A percentile compares a stretch with the other conserved stretches of the same genome.
phyloP scores from a whole-genome alignment of 2,888 invertebrate species.

The Parochlus steinenii region DNA sequence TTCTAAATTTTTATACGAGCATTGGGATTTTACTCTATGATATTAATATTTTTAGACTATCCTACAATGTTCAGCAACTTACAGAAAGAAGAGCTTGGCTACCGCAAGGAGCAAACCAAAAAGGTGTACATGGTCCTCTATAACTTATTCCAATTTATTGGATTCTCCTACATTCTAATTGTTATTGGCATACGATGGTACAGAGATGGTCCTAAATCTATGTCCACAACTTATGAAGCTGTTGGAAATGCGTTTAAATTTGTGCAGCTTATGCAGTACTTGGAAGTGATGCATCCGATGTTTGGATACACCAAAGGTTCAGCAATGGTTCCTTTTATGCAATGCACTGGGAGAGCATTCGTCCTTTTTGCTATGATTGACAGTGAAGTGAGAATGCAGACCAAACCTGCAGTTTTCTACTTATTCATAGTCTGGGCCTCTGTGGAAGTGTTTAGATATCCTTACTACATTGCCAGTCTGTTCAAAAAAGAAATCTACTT shows the following conservation, averaged over 20 bases:
- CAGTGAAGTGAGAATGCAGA: constrained; percentile 71
- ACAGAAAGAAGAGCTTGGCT: constrained; percentile 61
- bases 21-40: too few species aligned
- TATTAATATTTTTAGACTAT: too few species aligned
- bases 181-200: constrained; percentile 60
- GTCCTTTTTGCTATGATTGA: constrained; percentile 70
- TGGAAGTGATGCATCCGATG: constrained; percentile 80
- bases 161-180: constrained; percentile 57
- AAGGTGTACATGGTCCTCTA: constrained; percentile 76
- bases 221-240: constrained; percentile 49
- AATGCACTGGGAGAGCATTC: constrained; percentile 63
- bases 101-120: constrained; percentile 57
- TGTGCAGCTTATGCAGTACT: constrained; percentile 61
- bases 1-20: too few species aligned
- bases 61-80: constrained; percentile 56
- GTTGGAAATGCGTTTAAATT: constrained; percentile 66
- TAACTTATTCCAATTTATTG: constrained; percentile 79
- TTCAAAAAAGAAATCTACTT: constrained; percentile 54
- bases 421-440: constrained; percentile 71
- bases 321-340: constrained; percentile 51
- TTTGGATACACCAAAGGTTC: constrained; percentile 77
- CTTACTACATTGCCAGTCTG: constrained; percentile 73
- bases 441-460: constrained; percentile 77
- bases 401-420: constrained; percentile 72
- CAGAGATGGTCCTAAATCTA: constrained; percentile 54